Evolutionary conservation across 2,113 vertebrate genomes (phyloP).

Genomic region (Pterocles burchelli): DNA sequence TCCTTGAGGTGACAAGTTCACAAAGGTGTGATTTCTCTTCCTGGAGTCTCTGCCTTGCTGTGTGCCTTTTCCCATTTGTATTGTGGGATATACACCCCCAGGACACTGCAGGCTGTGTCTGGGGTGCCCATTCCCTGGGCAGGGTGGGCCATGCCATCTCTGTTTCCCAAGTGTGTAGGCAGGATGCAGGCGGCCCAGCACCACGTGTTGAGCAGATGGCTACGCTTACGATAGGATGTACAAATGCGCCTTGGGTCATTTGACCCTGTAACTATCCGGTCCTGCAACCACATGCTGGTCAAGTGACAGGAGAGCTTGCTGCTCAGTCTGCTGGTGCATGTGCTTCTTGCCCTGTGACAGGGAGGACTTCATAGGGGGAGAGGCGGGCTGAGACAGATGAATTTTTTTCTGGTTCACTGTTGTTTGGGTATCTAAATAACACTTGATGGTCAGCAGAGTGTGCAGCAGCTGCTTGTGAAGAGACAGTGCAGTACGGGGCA

Average conservation of each 20-base stretch:
- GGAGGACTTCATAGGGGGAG: background rate
- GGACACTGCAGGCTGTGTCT: background rate
- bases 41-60: background rate
- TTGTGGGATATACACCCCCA: background rate
- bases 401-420: fast-evolving
- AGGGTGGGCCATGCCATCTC: background rate
- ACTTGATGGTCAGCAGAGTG: fast-evolving
- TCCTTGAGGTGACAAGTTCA: background rate
- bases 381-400: fast-evolving
- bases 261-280: background rate
- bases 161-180: background rate
- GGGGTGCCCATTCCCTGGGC: background rate
- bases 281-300: background rate
- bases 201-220: background rate
- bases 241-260: background rate
- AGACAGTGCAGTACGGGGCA: fast-evolving
- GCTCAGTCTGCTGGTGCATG: background rate
- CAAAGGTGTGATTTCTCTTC: background rate
- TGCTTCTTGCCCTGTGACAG: background rate
- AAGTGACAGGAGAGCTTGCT: background rate
- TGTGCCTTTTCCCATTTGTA: background rate
- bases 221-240: background rate
- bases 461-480: background rate
- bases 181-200: background rate
- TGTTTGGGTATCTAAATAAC: background rate